Conservation (phyloP, 2,113 vertebrate genomes). For the Cyanoderma ruficeps region DNA sequence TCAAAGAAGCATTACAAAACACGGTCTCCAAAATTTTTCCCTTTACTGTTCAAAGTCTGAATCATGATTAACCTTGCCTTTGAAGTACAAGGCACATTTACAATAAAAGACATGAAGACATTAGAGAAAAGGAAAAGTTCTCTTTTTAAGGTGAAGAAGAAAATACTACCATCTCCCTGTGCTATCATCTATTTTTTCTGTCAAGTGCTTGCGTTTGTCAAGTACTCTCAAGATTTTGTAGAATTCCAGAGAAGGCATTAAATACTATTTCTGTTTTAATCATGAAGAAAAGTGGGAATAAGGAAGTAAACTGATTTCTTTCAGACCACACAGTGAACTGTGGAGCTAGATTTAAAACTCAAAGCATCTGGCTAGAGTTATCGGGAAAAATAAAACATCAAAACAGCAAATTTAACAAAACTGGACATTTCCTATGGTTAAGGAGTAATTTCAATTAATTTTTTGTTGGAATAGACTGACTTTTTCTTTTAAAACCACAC, state of each 20-base stretch:
- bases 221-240: background rate
- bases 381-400: background rate
- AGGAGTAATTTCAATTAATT: background rate
- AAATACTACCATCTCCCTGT: background rate
- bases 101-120: background rate
- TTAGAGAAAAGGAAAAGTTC: background rate
- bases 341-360: background rate
- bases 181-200: background rate
- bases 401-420: background rate
- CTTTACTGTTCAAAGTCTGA: background rate
- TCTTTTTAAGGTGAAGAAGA: background rate
- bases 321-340: background rate
- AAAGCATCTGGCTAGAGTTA: background rate
- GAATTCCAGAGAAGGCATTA: background rate
- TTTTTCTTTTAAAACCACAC: background rate
- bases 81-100: background rate
- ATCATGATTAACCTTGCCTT: background rate
- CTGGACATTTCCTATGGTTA: background rate
- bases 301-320: background rate
- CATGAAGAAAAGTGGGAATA: background rate
- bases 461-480: background rate
- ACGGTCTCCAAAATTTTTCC: background rate
- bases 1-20: background rate
- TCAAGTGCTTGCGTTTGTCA: background rate
- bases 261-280: background rate